Evolutionary conservation across 2,888 invertebrate species (phyloP).

Genomic region (Deilephila elpenor): DNA sequence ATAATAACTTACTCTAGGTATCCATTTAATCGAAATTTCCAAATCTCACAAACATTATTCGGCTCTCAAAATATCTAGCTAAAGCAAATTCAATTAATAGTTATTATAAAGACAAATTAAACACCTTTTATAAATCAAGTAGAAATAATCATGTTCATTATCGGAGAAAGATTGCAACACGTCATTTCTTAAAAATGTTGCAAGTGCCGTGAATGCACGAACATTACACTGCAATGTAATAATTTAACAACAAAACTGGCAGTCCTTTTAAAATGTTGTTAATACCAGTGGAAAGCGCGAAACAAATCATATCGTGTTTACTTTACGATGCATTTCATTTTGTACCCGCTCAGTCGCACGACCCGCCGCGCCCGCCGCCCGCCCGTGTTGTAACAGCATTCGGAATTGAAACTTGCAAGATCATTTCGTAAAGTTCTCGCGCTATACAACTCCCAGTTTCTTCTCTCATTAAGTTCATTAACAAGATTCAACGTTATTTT

Average conservation of each 20-base stretch:
- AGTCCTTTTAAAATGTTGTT: conserved; percentile 16
- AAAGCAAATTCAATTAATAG: too few species aligned
- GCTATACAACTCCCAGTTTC: conserved; percentile 68
- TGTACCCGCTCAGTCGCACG: conserved; percentile 54
- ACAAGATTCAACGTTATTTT: conserved; percentile 77
- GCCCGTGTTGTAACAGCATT: conserved; percentile 62
- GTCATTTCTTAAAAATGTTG: conserved; percentile 2
- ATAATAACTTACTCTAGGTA: too few species aligned
- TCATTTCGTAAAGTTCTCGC: conserved; percentile 67
- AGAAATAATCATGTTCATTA: background rate
- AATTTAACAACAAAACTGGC: conserved; percentile 16
- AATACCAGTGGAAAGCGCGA: conserved; percentile 36
- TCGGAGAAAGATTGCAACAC: background rate
- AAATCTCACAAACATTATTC: too few species aligned
- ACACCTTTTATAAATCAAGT: background rate
- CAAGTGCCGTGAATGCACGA: conserved; percentile 6
- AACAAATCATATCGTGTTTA: conserved; percentile 48
- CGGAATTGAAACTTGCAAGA: conserved; percentile 71
- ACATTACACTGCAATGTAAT: background rate
- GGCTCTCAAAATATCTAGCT: too few species aligned
- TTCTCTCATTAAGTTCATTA: conserved; percentile 81
- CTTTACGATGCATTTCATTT: conserved; percentile 67
- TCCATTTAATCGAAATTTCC: too few species aligned
- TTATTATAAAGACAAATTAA: too few species aligned
- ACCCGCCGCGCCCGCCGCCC: conserved; percentile 37